phyloP scores from a whole-genome alignment of 2,888 invertebrate genomes.

The Spodoptera picta region DNA sequence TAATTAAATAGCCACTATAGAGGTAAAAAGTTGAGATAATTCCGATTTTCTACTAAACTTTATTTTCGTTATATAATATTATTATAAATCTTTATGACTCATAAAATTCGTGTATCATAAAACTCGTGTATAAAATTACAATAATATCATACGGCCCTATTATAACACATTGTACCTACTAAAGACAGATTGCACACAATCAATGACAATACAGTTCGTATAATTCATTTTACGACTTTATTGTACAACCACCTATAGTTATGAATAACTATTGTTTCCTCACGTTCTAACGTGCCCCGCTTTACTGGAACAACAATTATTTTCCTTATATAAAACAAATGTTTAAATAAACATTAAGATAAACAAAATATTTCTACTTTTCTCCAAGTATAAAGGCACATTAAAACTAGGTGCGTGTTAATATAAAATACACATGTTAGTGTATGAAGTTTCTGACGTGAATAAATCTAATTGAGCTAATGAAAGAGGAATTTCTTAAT shows the following conservation, averaged over 20 bases:
- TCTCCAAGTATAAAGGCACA: slow-evolving; percentile 38
- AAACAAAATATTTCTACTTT: slow-evolving; percentile 52
- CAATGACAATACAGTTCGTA: slow-evolving; percentile 15
- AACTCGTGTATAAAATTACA: not conserved
- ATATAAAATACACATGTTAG: slow-evolving; percentile 57
- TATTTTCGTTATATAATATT: too few species aligned
- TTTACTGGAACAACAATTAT: slow-evolving; percentile 2
- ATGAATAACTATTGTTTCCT: slow-evolving; percentile 32
- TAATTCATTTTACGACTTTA: slow-evolving; percentile 31
- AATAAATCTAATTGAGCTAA: slow-evolving; percentile 85
- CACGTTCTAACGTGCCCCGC: slow-evolving; percentile 27
- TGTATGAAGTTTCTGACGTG: slow-evolving; percentile 72
- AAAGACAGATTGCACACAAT: slow-evolving; percentile 25
- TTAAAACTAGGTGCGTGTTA: slow-evolving; percentile 51
- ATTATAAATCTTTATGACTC: too few species aligned
- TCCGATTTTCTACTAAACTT: too few species aligned
- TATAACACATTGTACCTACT: not conserved
- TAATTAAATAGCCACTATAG: too few species aligned
- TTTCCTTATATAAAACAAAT: slow-evolving; percentile 22
- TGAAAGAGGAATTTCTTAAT: slow-evolving; percentile 87
- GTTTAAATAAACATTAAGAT: slow-evolving; percentile 48
- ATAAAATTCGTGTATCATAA: too few species aligned
- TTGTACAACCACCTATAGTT: slow-evolving; percentile 24
- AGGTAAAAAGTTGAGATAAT: too few species aligned
- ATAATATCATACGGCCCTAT: not conserved